Evolutionary conservation across 2,797 vertebrate species (phyloP).

Genomic region (Nasua narica): DNA sequence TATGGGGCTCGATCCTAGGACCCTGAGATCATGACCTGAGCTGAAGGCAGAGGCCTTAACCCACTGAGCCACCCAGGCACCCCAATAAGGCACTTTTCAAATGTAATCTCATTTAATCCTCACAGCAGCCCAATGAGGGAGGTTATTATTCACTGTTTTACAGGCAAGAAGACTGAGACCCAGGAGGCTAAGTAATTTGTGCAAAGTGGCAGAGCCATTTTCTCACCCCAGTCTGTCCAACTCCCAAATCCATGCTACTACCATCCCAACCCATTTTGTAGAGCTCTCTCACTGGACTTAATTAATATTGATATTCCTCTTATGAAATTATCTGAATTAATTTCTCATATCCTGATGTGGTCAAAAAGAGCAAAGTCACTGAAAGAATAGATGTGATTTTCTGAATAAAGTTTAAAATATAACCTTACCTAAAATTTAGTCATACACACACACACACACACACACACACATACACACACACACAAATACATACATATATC

Average conservation of each 20-base stretch:
- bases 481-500: background rate
- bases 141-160: background rate
- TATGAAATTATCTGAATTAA: slow-evolving; percentile 19
- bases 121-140: background rate
- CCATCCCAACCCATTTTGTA: background rate
- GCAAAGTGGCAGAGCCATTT: background rate
- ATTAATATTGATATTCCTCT: slow-evolving; percentile 18
- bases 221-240: background rate
- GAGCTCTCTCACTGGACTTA: background rate
- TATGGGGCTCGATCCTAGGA: too few relatives aligned
- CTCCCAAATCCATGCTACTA: background rate
- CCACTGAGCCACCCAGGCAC: too few relatives aligned
- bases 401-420: slow-evolving; percentile 8
- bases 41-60: too few relatives aligned
- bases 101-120: background rate
- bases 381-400: slow-evolving; percentile 1
- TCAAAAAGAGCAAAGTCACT: background rate
- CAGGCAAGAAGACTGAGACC: background rate
- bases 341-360: slow-evolving; percentile 29
- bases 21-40: too few relatives aligned
- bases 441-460: background rate
- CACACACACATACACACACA: background rate
- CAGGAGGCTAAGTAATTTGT: background rate
- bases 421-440: slow-evolving; percentile 16
- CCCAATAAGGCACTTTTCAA: background rate